Percentiles rank a stretch among this genome's conserved stretches.
Evolutionary conservation across 2,888 invertebrate genomes (phyloP).

Genomic region (Mimas tiliae): DNA sequence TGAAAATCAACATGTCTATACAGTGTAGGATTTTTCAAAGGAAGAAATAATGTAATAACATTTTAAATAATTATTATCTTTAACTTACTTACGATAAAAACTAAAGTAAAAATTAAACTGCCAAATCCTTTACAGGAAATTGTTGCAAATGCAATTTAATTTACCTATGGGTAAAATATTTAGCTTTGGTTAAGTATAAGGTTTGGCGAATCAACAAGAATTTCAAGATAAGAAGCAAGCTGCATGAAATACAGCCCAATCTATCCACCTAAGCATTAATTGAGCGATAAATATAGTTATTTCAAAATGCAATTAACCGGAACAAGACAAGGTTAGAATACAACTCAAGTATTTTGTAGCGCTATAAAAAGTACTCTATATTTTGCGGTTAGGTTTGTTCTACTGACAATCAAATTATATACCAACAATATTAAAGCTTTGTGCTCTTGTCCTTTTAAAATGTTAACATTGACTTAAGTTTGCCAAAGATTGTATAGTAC

Average conservation of each 20-base stretch:
- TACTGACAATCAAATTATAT: not conserved
- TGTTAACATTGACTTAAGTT: not conserved
- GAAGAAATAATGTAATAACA: no score
- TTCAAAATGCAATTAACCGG: conserved; percentile 20
- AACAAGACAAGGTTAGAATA: conserved; percentile 7
- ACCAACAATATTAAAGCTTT: not conserved
- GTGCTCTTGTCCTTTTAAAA: not conserved
- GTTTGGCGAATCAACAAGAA: conserved; percentile 8
- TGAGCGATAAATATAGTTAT: conserved; percentile 22
- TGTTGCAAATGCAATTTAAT: not conserved
- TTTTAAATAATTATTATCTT: no score
- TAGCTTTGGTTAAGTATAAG: not conserved
- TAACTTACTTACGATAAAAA: no score
- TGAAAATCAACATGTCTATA: no score
- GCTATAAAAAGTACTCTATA: conserved; percentile 3
- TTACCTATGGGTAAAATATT: not conserved
- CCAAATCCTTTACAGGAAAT: no score
- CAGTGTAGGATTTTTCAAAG: no score
- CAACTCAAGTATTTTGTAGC: conserved; percentile 5
- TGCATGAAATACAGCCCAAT: not conserved
- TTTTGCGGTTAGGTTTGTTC: conserved; percentile 6
- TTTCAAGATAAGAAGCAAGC: conserved; percentile 6
- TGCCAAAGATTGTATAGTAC: no score
- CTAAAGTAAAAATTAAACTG: no score
- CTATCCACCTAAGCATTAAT: conserved; percentile 5